Evolutionary conservation across 2,113 vertebrate species (phyloP).

Genomic region (Dromiciops gliroides): DNA sequence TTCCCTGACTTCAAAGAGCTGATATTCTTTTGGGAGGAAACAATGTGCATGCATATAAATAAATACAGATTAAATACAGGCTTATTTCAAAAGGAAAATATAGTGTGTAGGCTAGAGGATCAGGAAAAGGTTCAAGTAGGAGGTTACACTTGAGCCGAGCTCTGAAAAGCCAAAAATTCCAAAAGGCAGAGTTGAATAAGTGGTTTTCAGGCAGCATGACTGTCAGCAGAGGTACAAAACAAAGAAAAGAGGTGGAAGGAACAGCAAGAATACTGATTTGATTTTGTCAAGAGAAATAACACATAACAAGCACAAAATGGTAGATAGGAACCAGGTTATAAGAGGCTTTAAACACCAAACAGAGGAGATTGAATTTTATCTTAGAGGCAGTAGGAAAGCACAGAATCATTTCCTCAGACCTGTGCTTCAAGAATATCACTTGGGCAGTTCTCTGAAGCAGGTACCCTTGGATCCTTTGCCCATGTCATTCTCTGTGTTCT

Average conservation of each 20-base stretch:
- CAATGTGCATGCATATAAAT: neutral
- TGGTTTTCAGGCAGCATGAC: neutral
- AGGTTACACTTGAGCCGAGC: neutral
- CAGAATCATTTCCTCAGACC: neutral
- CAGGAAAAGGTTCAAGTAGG: neutral
- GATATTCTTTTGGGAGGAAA: neutral
- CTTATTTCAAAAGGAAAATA: neutral
- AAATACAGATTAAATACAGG: neutral
- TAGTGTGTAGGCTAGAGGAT: neutral
- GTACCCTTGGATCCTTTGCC: neutral
- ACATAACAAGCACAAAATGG: neutral
- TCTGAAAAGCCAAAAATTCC: neutral
- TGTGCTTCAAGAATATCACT: neutral
- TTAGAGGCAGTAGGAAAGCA: neutral
- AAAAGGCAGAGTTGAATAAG: neutral
- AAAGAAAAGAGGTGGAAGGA: neutral
- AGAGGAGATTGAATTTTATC: neutral
- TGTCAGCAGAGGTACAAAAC: neutral
- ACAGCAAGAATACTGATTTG: neutral
- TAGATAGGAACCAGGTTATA: neutral
- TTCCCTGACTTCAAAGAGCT: too few species aligned
- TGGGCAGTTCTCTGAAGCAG: neutral
- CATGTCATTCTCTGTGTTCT: neutral
- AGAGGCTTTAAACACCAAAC: neutral
- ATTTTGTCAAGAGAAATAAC: neutral